Conservation (phyloP, 2,888 invertebrate species). For the Drosophila maculinotata region DNA sequence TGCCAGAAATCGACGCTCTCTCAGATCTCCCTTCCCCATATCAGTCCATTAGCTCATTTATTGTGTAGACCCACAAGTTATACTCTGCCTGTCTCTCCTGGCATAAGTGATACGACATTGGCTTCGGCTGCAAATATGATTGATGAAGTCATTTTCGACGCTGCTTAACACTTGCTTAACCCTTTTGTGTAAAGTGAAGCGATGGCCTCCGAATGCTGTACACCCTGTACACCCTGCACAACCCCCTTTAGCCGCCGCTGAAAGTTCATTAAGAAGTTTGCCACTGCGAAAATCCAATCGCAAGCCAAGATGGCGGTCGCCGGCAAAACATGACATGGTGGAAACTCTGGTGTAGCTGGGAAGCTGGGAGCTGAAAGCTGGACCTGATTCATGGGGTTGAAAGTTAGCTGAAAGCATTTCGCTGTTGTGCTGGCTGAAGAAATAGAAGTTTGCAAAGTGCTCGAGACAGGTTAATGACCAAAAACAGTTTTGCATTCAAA, state of each 20-base stretch:
- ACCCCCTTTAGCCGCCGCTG: conserved; percentile 25
- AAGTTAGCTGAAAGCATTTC: conserved; percentile 70
- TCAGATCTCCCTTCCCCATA: too few species aligned
- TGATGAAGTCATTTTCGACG: conserved; percentile 57
- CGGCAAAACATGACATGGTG: conserved; percentile 47
- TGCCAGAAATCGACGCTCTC: not conserved
- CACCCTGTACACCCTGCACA: not conserved
- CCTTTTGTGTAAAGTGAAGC: conserved; percentile 58
- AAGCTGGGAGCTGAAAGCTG: too few species aligned
- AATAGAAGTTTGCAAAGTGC: conserved; percentile 71
- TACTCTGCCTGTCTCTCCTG: not conserved
- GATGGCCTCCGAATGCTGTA: conserved; percentile 1
- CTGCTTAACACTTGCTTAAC: conserved; percentile 77
- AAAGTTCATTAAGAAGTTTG: conserved; percentile 77
- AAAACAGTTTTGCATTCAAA: conserved; percentile 79
- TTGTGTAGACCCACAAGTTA: not conserved
- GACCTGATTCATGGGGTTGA: conserved; percentile 57
- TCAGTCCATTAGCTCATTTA: conserved; percentile 12
- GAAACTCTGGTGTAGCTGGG: conserved; percentile 5
- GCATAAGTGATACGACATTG: conserved; percentile 51
- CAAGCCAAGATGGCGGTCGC: conserved; percentile 57
- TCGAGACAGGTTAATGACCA: conserved; percentile 80
- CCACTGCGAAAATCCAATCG: conserved; percentile 11
- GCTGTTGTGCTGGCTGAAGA: conserved; percentile 44
- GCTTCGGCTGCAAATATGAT: conserved; percentile 62